Evolutionary conservation across 2,113 vertebrate species (phyloP).

Genomic region (Rhynchomys soricoides): DNA sequence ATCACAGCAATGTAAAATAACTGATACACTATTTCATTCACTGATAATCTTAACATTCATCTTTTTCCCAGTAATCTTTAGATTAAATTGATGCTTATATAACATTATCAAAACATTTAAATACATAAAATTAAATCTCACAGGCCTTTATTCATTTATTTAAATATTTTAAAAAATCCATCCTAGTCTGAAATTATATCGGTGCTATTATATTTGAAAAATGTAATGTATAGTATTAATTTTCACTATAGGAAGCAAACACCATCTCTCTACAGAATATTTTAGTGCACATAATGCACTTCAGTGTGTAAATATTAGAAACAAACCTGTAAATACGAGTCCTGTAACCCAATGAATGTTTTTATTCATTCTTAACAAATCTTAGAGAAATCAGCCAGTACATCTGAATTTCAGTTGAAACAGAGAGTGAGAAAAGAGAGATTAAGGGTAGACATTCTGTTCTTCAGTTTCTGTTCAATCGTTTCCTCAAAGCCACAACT

Average conservation of each 20-base stretch:
- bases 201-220: not conserved
- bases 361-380: constrained; percentile 10
- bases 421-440: not conserved
- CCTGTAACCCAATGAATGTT: not conserved
- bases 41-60: not conserved
- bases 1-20: not conserved
- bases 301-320: constrained; percentile 15
- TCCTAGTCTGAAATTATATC: not conserved
- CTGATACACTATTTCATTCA: not conserved
- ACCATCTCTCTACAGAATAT: not conserved
- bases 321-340: not conserved
- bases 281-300: not conserved
- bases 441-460: not conserved
- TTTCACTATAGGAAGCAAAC: not conserved
- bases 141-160: not conserved
- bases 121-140: not conserved
- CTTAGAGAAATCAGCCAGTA: not conserved
- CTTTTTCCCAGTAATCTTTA: not conserved
- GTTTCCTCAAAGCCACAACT: not conserved
- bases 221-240: not conserved
- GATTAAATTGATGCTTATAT: not conserved
- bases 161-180: not conserved
- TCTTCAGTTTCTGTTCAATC: not conserved
- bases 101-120: not conserved
- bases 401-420: constrained; percentile 55